Evolutionary conservation across 2,113 vertebrate species (phyloP), one percentile per base, ranked within the genome.

Genomic region (Prionailurus bengalensis): DNA sequence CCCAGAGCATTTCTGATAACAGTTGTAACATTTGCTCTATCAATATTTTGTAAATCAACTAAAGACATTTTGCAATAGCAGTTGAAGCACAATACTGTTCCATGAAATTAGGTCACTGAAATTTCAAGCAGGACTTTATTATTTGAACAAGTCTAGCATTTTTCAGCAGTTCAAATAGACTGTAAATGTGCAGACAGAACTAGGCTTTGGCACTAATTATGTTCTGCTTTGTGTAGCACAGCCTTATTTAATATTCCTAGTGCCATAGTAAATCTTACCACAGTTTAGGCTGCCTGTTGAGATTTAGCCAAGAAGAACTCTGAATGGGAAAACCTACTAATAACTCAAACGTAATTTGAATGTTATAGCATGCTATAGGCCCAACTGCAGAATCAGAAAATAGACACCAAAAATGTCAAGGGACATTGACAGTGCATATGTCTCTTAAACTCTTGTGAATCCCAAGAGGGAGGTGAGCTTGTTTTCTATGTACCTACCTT

Each of bases 291-390:
- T 98, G 65, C 61, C 93, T 85, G 7, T 73, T 91, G 93, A 97
- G 51, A 96, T 90, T 95, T 97, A 94, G 87, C 66, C 55, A 96
- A 97, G 91, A 3, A 4, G 0, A 97, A 39, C 1, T 36, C 17
- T 76, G 71, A 92, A 76, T 96, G 61, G 81, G 74, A 95, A 96
- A 88, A 83, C 5, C 17, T 87, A 42, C 4, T 95, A 95, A 94
- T 91, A 98, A 97, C 55, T 96, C 51, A 98, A 95, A 76, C 0
- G 71, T 90, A 96, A 97, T 97, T 97, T 96, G 74, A 97, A 96
- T 74, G 55, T 95, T 92, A 89, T 80, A 83, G 6, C 6, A 78
- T 86, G 19, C 89, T 96, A 71, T 86, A 42, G 12, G 29, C 95
- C 39, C 87, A 96, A 31, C 0, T 89, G 0, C 8, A 84, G 58